Evolutionary conservation across 2,113 vertebrate species (phyloP).

Genomic region (Aythya baeri): DNA sequence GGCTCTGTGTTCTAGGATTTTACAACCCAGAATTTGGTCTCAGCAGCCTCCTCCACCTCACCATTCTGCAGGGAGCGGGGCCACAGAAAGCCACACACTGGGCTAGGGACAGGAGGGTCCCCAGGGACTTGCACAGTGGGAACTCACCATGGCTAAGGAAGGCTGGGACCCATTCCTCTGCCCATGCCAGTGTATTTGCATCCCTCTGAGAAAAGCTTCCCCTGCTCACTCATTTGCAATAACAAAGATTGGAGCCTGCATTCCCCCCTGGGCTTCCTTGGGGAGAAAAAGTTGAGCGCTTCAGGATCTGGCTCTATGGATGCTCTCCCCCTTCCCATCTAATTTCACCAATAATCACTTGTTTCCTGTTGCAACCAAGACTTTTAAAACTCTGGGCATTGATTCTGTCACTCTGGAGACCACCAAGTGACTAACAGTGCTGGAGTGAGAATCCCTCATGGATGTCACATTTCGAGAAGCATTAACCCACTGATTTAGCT

Average conservation of each 20-base stretch:
- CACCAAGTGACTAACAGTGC: slow-evolving; percentile 56
- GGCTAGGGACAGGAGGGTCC: neutral
- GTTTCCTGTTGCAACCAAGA: neutral
- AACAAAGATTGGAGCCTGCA: neutral
- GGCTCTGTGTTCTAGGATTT: neutral
- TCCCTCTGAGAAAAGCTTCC: neutral
- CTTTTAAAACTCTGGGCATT: slow-evolving; percentile 38
- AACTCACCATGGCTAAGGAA: neutral
- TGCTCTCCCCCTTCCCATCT: neutral
- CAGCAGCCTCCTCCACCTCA: neutral
- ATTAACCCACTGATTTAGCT: slow-evolving; percentile 70
- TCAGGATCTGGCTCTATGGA: neutral
- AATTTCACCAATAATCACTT: slow-evolving; percentile 28
- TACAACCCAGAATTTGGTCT: neutral
- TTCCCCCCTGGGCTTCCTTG: neutral
- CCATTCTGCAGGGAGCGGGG: neutral
- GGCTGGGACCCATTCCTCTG: neutral
- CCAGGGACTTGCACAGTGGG: neutral
- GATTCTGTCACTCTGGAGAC: slow-evolving; percentile 54
- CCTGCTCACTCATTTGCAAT: neutral
- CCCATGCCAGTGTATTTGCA: neutral
- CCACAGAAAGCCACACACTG: accelerated
- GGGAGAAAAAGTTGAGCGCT: neutral
- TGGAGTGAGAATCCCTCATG: slow-evolving; percentile 49
- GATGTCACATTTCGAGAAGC: slow-evolving; percentile 62